Evolutionary conservation across 2,888 invertebrate species (phyloP).

Genomic region (Pyrocoelia pectoralis): DNA sequence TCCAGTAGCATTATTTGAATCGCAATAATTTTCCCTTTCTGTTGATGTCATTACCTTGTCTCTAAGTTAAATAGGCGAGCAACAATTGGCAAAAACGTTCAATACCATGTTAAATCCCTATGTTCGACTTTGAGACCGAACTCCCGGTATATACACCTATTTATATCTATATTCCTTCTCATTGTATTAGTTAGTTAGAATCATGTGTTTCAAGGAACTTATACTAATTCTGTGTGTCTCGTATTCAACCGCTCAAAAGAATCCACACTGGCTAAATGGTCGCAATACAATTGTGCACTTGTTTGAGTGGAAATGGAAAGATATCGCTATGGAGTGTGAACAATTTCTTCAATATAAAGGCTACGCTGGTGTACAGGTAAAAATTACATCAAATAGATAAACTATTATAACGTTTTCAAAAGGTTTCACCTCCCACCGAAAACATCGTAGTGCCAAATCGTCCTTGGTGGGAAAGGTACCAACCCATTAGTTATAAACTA

Average conservation of each 20-base stretch:
- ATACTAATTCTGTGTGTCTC: no score
- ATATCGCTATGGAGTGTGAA: constrained; percentile 66
- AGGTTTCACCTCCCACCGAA: constrained; percentile 81
- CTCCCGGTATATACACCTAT: no score
- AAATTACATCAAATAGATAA: background rate
- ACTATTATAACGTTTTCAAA: background rate
- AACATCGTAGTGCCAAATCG: constrained; percentile 68
- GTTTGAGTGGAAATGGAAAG: constrained; percentile 85
- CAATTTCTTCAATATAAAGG: constrained; percentile 55
- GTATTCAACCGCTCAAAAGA: constrained; percentile 61
- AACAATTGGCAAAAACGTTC: no score
- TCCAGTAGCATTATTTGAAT: no score
- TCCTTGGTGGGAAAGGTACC: constrained; percentile 92
- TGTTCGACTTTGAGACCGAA: no score
- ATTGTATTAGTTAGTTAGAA: no score
- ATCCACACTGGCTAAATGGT: constrained; percentile 66
- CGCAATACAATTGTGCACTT: constrained; percentile 76
- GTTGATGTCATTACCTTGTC: no score
- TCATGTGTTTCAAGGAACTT: no score
- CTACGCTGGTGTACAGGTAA: constrained; percentile 77
- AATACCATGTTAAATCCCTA: no score
- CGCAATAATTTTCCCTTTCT: no score
- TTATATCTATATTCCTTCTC: no score
- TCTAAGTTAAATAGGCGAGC: no score
- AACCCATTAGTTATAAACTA: constrained; percentile 82